These are phyloP conservation scores for Labeo catla DNA, from an alignment of 2,113 vertebrate species.

Conservation along the genomic window DNA sequence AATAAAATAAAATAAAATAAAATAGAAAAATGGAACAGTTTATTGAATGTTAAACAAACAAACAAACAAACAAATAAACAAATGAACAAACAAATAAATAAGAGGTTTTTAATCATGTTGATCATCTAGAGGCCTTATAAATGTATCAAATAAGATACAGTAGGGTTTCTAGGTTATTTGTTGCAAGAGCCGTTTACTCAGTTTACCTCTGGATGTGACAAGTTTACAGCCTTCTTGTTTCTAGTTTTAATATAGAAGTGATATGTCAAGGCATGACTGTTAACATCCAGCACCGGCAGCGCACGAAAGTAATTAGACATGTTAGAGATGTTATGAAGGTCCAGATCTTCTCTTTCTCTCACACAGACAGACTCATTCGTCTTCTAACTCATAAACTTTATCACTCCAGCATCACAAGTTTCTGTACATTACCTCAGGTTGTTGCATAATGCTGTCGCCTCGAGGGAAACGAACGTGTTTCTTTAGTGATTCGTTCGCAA, in stretches of 20 bases:
- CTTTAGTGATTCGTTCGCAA: conserved; percentile 49
- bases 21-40: no score
- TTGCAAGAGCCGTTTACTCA: not conserved
- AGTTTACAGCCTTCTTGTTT: not conserved
- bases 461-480: conserved; percentile 39
- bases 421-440: not conserved
- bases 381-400: not conserved
- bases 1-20: no score
- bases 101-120: no score
- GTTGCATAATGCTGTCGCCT: conserved; percentile 46
- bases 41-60: no score
- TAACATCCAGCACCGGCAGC: not conserved
- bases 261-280: not conserved
- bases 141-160: no score
- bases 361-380: conserved; percentile 50
- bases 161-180: no score
- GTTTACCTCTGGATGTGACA: not conserved
- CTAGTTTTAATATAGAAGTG: not conserved
- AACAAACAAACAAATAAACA: no score
- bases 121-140: no score
- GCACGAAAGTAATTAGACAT: conserved; percentile 69
- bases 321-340: conserved; percentile 38
- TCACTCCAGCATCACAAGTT: conserved; percentile 18
- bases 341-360: conserved; percentile 48
- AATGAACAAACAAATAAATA: no score